These are phyloP conservation scores for Edolisoma coerulescens DNA, from an alignment of 2,113 vertebrate species.

Conservation along the genomic window DNA sequence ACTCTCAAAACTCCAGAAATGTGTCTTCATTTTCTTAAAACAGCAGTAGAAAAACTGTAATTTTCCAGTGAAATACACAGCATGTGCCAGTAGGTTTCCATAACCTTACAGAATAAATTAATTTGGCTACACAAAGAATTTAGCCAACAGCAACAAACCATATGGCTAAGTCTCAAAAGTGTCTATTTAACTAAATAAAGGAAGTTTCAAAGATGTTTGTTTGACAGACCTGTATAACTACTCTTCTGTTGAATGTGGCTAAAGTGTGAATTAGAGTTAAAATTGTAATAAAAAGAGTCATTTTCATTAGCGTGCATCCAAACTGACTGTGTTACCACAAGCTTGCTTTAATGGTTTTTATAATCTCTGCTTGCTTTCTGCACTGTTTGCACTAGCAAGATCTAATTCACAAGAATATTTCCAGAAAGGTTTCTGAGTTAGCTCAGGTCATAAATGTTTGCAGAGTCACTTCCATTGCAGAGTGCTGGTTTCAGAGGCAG, in stretches of 20 bases:
- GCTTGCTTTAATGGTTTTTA: neutral
- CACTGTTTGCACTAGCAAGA: neutral
- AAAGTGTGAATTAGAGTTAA: neutral
- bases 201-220: conserved; percentile 1
- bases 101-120: neutral
- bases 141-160: conserved; percentile 25
- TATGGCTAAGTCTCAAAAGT: neutral
- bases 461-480: neutral
- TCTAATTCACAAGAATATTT: neutral
- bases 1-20: neutral
- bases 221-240: neutral
- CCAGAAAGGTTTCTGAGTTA: neutral
- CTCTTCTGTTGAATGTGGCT: neutral
- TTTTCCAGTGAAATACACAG: neutral
- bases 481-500: neutral
- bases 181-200: conserved; percentile 18
- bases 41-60: neutral
- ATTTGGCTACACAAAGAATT: neutral
- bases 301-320: neutral
- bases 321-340: neutral
- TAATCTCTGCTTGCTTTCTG: neutral
- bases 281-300: neutral
- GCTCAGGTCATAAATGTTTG: neutral
- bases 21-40: neutral
- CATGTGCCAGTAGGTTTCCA: neutral